Evolutionary conservation across 2,797 vertebrate genomes (phyloP).

Genomic region (Chelon auratus): DNA sequence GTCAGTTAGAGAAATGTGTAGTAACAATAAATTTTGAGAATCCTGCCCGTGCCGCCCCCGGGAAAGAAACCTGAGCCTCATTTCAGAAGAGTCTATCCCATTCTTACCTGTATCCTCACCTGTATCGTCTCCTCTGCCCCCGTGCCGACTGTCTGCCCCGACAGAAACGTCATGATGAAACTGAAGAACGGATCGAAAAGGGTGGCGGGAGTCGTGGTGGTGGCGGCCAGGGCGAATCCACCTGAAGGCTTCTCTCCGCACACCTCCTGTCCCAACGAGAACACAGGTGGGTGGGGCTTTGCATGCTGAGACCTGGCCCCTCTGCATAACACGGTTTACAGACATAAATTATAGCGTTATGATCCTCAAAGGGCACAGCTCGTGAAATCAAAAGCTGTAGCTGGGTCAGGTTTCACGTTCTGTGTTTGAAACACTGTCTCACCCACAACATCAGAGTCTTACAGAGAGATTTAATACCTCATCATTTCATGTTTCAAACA

Average conservation of each 20-base stretch:
- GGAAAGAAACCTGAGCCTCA: slow-evolving; percentile 12
- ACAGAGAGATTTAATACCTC: too few relatives aligned
- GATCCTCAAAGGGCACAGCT: neutral
- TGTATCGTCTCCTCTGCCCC: slow-evolving; percentile 1
- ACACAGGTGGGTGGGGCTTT: slow-evolving; percentile 86
- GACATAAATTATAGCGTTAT: slow-evolving; percentile 17
- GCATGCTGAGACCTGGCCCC: slow-evolving; percentile 8
- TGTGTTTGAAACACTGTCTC: neutral
- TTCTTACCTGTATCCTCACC: slow-evolving; percentile 31
- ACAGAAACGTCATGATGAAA: slow-evolving; percentile 88
- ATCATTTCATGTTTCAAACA: too few relatives aligned
- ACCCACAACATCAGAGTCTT: too few relatives aligned
- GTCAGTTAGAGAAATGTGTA: neutral
- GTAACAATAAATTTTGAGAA: neutral
- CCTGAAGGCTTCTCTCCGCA: slow-evolving; percentile 88
- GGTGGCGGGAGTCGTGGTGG: slow-evolving; percentile 91
- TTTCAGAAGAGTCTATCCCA: slow-evolving; percentile 9
- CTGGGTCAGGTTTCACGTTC: slow-evolving; percentile 5
- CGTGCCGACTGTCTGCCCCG: neutral
- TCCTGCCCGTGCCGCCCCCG: slow-evolving; percentile 6
- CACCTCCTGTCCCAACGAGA: slow-evolving; percentile 92
- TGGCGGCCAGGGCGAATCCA: slow-evolving; percentile 81
- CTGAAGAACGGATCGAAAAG: slow-evolving; percentile 85
- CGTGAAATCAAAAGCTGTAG: slow-evolving; percentile 4
- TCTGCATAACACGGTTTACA: neutral